A percentile compares a stretch with the other conserved stretches of the same genome.
These are phyloP conservation scores for Lasioglossum calceatum DNA, from an alignment of 2,888 invertebrate species.

Conservation along the genomic window DNA sequence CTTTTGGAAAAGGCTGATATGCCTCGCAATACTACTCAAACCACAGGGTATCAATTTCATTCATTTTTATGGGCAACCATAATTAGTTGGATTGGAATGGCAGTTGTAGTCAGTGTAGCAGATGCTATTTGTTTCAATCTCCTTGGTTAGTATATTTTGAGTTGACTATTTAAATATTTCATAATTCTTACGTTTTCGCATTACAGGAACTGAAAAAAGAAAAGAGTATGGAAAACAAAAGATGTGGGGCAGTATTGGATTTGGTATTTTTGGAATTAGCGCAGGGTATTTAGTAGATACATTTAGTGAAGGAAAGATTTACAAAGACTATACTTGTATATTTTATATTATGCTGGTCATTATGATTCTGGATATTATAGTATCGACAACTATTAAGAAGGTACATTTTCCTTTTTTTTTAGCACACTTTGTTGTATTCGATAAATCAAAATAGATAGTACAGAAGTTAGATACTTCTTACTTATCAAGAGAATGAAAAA, in stretches of 20 bases:
- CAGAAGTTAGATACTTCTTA: constrained; percentile 58
- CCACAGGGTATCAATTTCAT: constrained; percentile 89
- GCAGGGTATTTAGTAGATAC: constrained; percentile 92
- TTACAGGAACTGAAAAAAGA: constrained; percentile 88
- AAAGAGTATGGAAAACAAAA: constrained; percentile 94
- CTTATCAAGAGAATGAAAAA: constrained; percentile 64
- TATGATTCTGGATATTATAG: constrained; percentile 88
- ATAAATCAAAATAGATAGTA: constrained; percentile 20
- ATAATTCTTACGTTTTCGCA: constrained; percentile 75
- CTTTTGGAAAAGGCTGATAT: constrained; percentile 71
- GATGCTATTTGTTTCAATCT: constrained; percentile 96
- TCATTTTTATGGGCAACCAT: constrained; percentile 91
- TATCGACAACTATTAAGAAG: constrained; percentile 87
- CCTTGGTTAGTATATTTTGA: constrained; percentile 86
- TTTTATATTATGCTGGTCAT: constrained; percentile 91
- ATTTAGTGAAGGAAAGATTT: constrained; percentile 87
- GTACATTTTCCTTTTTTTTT: constrained; percentile 60
- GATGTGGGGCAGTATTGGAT: constrained; percentile 95
- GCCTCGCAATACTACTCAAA: constrained; percentile 57
- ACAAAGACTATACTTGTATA: constrained; percentile 92
- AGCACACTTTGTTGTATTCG: not conserved
- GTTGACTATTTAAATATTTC: not conserved
- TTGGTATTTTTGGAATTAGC: constrained; percentile 91
- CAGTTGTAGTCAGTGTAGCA: constrained; percentile 93
- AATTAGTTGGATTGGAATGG: constrained; percentile 93